Conservation (phyloP, 2,888 invertebrate species). For the Allacma fusca region DNA sequence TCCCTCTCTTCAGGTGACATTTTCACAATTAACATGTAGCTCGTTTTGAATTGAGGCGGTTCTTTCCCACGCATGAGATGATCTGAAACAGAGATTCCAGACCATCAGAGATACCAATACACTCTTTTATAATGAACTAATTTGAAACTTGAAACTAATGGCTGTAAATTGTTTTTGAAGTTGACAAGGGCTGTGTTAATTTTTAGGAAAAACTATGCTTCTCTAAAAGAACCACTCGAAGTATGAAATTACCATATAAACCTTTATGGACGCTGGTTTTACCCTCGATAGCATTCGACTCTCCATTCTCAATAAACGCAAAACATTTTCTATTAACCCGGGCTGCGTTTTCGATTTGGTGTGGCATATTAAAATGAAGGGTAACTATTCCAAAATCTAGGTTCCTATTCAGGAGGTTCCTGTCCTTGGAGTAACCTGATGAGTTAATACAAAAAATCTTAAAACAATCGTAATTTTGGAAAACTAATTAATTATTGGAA, state of each 20-base stretch:
- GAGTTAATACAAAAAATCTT: neutral
- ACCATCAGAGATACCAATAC: too few relatives aligned
- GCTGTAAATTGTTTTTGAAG: too few relatives aligned
- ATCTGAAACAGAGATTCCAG: too few relatives aligned
- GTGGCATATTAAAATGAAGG: slow-evolving; percentile 1
- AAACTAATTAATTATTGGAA: too few relatives aligned
- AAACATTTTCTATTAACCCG: neutral
- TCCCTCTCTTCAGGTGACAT: neutral
- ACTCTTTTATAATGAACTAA: too few relatives aligned
- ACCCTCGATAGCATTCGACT: neutral
- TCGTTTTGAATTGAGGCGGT: neutral
- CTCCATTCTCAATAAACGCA: slow-evolving; percentile 5
- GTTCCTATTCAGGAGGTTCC: neutral
- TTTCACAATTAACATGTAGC: neutral
- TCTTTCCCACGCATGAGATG: neutral
- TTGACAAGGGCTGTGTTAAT: too few relatives aligned
- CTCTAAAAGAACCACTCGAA: neutral
- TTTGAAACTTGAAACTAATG: too few relatives aligned
- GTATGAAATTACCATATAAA: neutral
- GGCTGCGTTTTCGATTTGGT: neutral
- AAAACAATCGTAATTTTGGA: too few relatives aligned
- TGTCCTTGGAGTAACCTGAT: neutral
- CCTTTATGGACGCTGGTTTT: slow-evolving; percentile 17
- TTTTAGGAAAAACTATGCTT: too few relatives aligned
- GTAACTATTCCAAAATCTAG: slow-evolving; percentile 17